Evolutionary conservation across 2,797 vertebrate genomes (phyloP), one percentile per base, ranked within the genome.

Genomic region (Gadopsis bispinosus): DNA sequence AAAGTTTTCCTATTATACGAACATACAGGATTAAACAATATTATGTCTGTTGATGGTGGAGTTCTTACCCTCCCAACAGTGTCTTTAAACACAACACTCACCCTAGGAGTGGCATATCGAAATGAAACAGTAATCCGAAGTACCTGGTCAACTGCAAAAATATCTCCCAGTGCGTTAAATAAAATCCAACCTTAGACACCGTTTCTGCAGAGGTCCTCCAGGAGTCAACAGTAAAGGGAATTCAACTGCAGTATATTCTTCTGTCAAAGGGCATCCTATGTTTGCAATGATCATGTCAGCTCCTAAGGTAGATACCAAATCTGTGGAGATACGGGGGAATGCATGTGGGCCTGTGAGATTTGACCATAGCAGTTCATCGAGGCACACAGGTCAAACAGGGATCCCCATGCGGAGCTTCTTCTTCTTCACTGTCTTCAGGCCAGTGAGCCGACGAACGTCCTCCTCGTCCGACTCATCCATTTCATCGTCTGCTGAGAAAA

Each of bases 381-480:
- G 79, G 63, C 81, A 77, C 66, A 10, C n/a, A 45, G 76, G 89
- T 99, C 97, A 99, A 91, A 99, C 97, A 0, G 97, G 97, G 87
- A 99, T 96, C 69, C 98, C 98, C 75, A 99, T 97, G 33, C 96
- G 97, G 73, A 98, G 97, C 91, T 99, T 99, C 93, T 99, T 99
- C 80, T 99, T 99, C 93, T 99, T 99, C 7, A 96, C 82, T 0
- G 96, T 89, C 90, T 99, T 99, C 61, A 97, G 77, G 77, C 95
- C 97, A 7, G 96, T 95, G 89, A 99, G 93, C 69, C 97, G 95
- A 11, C 96, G 95, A 41, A 97, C 92, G 60, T 98, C 97, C 47
- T 99, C 98, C 69, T 99, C 98, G 0, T 99, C 97, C 0, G 98
- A 98, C 79, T 99, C 97, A 39, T 99, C 98, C 98, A 99, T 97